These are phyloP conservation scores for Diadophis punctatus DNA, from an alignment of 2,113 vertebrate species.

Conservation along the genomic window DNA sequence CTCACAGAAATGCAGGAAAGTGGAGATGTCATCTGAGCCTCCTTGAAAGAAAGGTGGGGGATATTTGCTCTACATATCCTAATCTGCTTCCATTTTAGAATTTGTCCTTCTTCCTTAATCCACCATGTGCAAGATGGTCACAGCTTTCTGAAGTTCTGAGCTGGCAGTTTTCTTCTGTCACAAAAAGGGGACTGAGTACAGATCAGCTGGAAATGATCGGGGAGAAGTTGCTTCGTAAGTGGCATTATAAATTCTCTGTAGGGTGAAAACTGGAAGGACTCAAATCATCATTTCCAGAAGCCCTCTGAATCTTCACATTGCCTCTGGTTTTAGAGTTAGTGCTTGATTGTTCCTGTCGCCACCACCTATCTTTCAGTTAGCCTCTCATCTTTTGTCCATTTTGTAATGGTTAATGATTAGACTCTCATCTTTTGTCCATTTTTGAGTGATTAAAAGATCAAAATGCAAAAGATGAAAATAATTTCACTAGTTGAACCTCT, in stretches of 20 bases:
- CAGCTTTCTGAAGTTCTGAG: constrained; percentile 85
- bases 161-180: constrained; percentile 91
- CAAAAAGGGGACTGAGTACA: constrained; percentile 79
- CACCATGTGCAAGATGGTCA: constrained; percentile 80
- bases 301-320: not conserved
- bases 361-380: not conserved
- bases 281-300: not conserved
- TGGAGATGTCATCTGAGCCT: not conserved
- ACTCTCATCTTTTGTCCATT: not conserved
- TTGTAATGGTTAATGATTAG: too few species aligned
- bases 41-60: not conserved
- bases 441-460: not conserved
- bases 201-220: constrained; percentile 82
- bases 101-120: constrained; percentile 82
- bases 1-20: not conserved
- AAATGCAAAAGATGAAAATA: not conserved
- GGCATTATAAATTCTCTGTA: not conserved
- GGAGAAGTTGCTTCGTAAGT: constrained; percentile 79
- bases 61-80: not conserved
- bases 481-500: not conserved
- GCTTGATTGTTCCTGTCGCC: not conserved
- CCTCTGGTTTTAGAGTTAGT: not conserved
- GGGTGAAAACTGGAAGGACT: not conserved
- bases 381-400: not conserved
- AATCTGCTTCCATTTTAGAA: constrained; percentile 67